Base-by-base conservation (phyloP, 1,140 invertebrate genomes). In the Daktulosphaira vitifoliae region DNA sequence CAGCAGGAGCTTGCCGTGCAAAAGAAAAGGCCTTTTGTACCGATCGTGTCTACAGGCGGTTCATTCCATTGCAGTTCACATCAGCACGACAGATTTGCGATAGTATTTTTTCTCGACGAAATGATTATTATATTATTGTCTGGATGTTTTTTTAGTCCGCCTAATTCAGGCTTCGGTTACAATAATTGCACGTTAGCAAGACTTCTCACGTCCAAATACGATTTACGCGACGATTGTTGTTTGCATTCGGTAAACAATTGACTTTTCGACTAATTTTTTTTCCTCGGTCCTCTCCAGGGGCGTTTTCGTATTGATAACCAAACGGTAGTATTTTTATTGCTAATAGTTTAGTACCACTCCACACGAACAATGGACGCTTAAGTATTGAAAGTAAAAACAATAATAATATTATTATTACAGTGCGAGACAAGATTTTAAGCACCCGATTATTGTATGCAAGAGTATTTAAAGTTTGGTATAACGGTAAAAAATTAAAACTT, bases 141-240 rank as follows among this genome's bases (percentile, higher is more conserved):
- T 48, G 42, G 29, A 48, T 48, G 56, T 62, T 46, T 48, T 62
- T 62, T 33, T 62, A n/a, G 25, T 23, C 42, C 22, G 26, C 56
- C 56, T 48, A 62, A 46, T 48, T 29, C 42, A 4, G 56, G 56
- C 56, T 62, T 62, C 56, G 56, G 56, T 62, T 62, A 62, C 56
- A 62, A 48, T 62, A 62, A 62, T 62, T 62, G 56, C 56, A 62
- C 15, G 56, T 62, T 62, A 8, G 56, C 0, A 25, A 1, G 42
- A 48, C 56, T 62, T 62, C 56, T 62, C 56, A 62, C 56, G 56
- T 62, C 56, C 56, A 46, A 62, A 62, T 48, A 62, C 56, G 56
- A 48, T 62, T 48, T 62, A 48, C 26, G n/a, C n/a, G 6, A 22
- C 42, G 26, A 62, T 62, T 15, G n/a, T n/a, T n/a, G 42, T 48